Conservation (phyloP, 2,797 vertebrate species). For the Natrix natrix region DNA sequence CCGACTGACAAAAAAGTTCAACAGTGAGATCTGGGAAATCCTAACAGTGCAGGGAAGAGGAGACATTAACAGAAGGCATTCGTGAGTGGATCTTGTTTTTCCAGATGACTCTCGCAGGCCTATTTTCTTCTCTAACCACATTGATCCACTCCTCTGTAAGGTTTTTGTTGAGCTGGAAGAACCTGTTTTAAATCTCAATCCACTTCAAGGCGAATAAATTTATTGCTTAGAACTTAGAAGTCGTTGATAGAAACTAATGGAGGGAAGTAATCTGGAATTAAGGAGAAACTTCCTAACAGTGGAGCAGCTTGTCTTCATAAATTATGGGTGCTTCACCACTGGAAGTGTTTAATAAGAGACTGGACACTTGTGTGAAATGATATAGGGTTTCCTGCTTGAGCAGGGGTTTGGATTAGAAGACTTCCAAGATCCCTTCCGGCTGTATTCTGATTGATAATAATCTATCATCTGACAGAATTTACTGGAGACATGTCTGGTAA, state of each 20-base stretch:
- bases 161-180: neutral
- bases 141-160: neutral
- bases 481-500: constrained; percentile 10
- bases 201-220: neutral
- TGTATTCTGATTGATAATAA: no score
- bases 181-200: neutral
- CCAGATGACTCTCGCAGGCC: neutral
- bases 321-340: neutral
- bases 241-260: neutral
- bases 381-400: no score
- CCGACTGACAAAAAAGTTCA: neutral
- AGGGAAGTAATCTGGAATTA: neutral
- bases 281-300: neutral
- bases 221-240: neutral
- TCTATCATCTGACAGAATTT: constrained; percentile 11
- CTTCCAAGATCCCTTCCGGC: no score
- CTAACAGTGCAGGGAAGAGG: neutral
- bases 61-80: neutral
- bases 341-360: neutral
- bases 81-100: neutral
- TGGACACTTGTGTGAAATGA: no score
- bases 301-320: neutral
- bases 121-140: neutral
- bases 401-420: no score
- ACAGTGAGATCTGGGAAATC: neutral